Conservation (phyloP, 2,797 vertebrate species). For the Peromyscus attwateri region DNA sequence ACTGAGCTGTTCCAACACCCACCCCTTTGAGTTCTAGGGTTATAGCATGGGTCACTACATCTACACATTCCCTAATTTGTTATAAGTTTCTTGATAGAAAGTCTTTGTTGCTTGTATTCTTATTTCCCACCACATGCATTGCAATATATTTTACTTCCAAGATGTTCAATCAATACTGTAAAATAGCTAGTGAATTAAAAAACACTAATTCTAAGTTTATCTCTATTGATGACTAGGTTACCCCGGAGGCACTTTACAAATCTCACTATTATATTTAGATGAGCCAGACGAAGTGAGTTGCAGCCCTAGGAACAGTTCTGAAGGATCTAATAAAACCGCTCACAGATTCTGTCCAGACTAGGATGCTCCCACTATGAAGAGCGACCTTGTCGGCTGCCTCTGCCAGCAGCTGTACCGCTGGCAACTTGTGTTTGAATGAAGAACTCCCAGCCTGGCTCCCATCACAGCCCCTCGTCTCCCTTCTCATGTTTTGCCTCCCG, state of each 20-base stretch:
- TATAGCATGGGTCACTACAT: background rate
- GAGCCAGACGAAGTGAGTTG: conserved; percentile 23
- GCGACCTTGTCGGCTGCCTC: conserved; percentile 8
- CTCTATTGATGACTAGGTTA: background rate
- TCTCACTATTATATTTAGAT: background rate
- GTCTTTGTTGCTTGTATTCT: background rate
- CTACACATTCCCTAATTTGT: background rate
- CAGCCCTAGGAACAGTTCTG: background rate
- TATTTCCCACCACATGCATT: background rate
- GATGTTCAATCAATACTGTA: background rate
- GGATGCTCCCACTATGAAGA: background rate
- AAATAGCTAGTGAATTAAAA: background rate
- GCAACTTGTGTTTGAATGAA: conserved; percentile 60
- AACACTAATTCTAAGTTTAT: conserved; percentile 7
- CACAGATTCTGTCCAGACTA: conserved; percentile 12
- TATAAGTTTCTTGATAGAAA: background rate
- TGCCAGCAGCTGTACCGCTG: conserved; percentile 43
- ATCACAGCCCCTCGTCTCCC: background rate
- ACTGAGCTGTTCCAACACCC: background rate
- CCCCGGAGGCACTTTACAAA: conserved; percentile 8
- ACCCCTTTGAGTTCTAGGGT: background rate
- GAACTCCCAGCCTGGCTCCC: background rate
- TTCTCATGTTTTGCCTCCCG: conserved; percentile 81
- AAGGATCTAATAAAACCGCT: background rate
- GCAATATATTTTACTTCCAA: background rate